phyloP scores from a whole-genome alignment of 2,888 invertebrate species.

The Metopia argyrocephala region DNA sequence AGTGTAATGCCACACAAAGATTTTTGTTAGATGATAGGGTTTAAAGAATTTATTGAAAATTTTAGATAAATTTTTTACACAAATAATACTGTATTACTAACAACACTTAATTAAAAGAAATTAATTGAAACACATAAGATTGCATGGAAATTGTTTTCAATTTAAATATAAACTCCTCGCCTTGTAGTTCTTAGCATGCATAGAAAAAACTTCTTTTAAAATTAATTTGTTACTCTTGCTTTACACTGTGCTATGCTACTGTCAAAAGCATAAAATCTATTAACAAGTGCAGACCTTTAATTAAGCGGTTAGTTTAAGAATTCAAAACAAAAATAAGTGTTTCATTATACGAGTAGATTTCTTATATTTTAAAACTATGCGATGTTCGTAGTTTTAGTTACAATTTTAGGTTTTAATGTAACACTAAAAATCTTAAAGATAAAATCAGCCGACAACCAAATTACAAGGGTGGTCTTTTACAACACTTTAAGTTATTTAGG shows the following conservation, averaged over 20 bases:
- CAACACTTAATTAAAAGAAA: too few species aligned
- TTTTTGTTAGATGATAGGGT: neutral
- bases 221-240: neutral
- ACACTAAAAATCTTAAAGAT: conserved; percentile 45
- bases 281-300: neutral
- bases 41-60: neutral
- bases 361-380: conserved; percentile 18
- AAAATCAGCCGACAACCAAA: conserved; percentile 40
- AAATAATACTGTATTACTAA: too few species aligned
- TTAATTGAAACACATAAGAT: too few species aligned
- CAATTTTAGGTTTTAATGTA: conserved; percentile 13
- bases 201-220: neutral
- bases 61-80: neutral
- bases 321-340: neutral
- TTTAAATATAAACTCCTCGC: too few species aligned
- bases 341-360: neutral
- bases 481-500: conserved; percentile 17
- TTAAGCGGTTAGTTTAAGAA: conserved; percentile 16
- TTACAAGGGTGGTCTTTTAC: conserved; percentile 43
- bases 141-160: too few species aligned
- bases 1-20: neutral
- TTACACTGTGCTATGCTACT: neutral
- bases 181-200: too few species aligned
- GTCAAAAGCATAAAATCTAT: neutral
- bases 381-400: neutral